These are phyloP conservation scores for Todiramphus saurophagus DNA, from an alignment of 2,113 vertebrate species.

Conservation along the genomic window DNA sequence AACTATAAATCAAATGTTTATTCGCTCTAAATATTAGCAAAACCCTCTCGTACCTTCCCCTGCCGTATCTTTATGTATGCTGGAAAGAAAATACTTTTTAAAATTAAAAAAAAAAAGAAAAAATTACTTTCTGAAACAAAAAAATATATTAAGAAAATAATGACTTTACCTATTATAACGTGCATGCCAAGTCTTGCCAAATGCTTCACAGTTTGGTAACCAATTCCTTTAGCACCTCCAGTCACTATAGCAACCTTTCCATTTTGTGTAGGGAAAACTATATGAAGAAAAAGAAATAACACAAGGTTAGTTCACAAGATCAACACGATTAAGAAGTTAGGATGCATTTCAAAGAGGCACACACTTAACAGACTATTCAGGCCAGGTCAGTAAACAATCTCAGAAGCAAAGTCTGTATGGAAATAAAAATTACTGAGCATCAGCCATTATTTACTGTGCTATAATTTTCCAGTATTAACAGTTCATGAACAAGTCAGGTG, in stretches of 20 bases:
- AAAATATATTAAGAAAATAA: neutral
- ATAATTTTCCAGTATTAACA: neutral
- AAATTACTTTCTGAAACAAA: neutral
- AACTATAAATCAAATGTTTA: neutral
- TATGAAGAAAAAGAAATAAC: constrained; percentile 31
- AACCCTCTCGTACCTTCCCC: neutral
- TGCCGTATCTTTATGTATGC: neutral
- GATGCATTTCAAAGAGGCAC: neutral
- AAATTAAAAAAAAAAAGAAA: neutral
- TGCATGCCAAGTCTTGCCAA: constrained; percentile 90
- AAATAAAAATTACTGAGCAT: neutral
- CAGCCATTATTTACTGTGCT: neutral
- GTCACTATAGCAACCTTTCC: constrained; percentile 92
- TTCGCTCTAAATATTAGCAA: neutral
- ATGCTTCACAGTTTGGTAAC: constrained; percentile 81
- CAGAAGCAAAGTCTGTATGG: neutral
- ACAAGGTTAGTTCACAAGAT: neutral
- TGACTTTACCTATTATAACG: constrained; percentile 86
- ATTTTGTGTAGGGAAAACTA: constrained; percentile 83
- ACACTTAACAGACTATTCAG: neutral
- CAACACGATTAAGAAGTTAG: neutral
- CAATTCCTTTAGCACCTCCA: constrained; percentile 89
- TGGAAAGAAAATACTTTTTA: neutral
- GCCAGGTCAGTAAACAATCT: neutral
- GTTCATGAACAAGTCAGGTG: neutral